Evolutionary conservation across 2,113 vertebrate genomes (phyloP).

Genomic region (Aptenodytes patagonicus): DNA sequence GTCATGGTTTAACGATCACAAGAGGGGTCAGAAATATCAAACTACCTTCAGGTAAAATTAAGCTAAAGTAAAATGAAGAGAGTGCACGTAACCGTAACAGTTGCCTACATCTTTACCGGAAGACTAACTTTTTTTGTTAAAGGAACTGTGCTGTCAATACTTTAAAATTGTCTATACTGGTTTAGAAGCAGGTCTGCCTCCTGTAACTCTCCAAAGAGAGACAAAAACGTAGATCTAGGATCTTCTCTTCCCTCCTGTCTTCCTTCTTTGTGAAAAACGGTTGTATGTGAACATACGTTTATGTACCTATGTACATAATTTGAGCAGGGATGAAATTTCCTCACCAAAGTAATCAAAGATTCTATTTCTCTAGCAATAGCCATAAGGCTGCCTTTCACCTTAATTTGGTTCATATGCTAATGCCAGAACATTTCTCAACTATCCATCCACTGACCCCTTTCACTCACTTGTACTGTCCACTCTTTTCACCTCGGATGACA

Average conservation of each 20-base stretch:
- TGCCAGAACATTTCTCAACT: neutral
- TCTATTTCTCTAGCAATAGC: neutral
- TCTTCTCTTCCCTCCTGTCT: neutral
- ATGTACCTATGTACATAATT: neutral
- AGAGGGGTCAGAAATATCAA: neutral
- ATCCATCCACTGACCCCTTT: neutral
- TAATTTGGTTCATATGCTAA: neutral
- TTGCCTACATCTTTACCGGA: neutral
- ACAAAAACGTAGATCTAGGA: neutral
- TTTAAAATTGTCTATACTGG: neutral
- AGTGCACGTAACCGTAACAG: neutral
- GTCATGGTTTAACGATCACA: too few relatives aligned
- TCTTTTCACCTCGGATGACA: neutral
- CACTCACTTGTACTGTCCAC: neutral
- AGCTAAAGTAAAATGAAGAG: neutral
- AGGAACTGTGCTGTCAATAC: neutral
- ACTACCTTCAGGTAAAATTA: neutral
- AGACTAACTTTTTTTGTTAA: neutral
- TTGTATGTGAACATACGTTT: neutral
- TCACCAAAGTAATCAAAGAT: neutral
- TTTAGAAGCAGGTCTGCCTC: neutral
- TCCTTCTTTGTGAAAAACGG: neutral
- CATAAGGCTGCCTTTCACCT: neutral
- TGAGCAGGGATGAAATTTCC: neutral
- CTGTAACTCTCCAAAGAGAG: neutral